These are phyloP conservation scores for Trichonephila clavata DNA, from an alignment of 1,140 invertebrate genomes.

Conservation along the genomic window DNA sequence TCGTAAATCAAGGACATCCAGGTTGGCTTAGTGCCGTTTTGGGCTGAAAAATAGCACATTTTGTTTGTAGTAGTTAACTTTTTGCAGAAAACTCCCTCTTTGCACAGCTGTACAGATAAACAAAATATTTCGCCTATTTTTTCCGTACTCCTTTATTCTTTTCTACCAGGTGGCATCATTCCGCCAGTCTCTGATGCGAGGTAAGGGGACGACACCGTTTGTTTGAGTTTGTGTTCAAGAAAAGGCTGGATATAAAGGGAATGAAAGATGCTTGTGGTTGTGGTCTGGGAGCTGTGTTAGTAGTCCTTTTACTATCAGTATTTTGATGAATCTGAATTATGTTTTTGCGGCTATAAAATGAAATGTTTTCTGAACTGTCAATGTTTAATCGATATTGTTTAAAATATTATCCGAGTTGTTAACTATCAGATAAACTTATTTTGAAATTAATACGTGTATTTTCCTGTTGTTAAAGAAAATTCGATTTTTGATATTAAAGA, in stretches of 20 bases:
- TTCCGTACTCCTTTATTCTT: neutral
- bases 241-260: neutral
- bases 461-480: too few relatives aligned
- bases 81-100: conserved; percentile 38
- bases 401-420: too few relatives aligned
- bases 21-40: neutral
- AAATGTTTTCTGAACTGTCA: too few relatives aligned
- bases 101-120: conserved; percentile 63
- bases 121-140: conserved; percentile 50
- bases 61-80: conserved; percentile 28
- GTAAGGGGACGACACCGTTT: neutral
- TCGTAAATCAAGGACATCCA: neutral
- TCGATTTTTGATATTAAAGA: too few relatives aligned
- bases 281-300: neutral
- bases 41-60: neutral
- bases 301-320: neutral
- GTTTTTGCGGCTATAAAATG: too few relatives aligned
- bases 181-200: neutral
- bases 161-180: conserved; percentile 53
- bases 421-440: too few relatives aligned
- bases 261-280: neutral
- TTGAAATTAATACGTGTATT: too few relatives aligned
- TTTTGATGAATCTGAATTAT: neutral
- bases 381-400: too few relatives aligned
- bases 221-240: conserved; percentile 22